A percentile compares a stretch with the other conserved stretches of the same genome.
phyloP scores from a whole-genome alignment of 2,797 vertebrate genomes.

The Rhincodon typus region DNA sequence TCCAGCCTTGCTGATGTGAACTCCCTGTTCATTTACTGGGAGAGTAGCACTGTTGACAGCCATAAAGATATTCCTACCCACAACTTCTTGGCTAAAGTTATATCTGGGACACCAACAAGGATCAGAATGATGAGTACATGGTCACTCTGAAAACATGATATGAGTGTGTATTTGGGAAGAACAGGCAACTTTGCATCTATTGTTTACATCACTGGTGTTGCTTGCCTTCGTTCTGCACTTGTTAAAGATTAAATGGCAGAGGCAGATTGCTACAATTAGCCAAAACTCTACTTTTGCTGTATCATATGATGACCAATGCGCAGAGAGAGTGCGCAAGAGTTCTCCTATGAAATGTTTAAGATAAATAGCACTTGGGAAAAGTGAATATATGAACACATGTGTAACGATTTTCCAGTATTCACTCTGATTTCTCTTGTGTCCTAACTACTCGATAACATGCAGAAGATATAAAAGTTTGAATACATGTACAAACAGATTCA shows the following conservation, averaged over 20 bases:
- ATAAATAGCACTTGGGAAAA: no score
- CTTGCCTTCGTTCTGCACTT: neutral
- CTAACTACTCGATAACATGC: no score
- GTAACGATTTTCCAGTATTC: no score
- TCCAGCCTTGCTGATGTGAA: neutral
- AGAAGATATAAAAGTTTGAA: no score
- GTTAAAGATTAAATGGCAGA: neutral
- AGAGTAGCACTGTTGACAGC: neutral
- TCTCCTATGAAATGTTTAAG: no score
- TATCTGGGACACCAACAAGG: neutral
- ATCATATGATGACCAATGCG: neutral
- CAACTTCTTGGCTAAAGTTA: neutral
- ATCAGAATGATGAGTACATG: neutral
- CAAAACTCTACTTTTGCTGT: neutral
- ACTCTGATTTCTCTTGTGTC: no score
- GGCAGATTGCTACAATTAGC: neutral
- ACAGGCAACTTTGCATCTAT: neutral
- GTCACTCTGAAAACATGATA: neutral
- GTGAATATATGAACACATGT: no score
- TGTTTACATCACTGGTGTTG: neutral
- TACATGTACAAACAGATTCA: no score
- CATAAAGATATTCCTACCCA: neutral
- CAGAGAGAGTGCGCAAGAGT: no score
- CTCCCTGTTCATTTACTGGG: neutral
- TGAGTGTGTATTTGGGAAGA: neutral